phyloP scores from a whole-genome alignment of 2,888 invertebrate species.

The Ormyrus nitidulus region DNA sequence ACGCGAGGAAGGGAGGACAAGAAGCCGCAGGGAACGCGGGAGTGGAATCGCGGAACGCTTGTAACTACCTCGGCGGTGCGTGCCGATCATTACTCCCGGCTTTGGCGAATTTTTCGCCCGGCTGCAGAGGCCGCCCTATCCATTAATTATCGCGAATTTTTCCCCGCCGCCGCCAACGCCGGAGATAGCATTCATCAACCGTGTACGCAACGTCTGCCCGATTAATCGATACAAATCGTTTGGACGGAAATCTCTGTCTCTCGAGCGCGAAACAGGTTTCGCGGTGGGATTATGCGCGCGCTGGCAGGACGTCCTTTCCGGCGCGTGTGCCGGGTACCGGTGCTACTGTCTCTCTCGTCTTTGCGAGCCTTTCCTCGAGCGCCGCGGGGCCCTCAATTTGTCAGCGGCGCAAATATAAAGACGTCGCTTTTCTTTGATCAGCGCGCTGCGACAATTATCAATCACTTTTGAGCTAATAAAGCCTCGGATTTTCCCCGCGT shows the following conservation, averaged over 20 bases:
- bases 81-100: neutral
- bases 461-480: neutral
- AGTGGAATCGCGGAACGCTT: neutral
- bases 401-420: no score
- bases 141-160: no score
- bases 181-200: conserved; percentile 41
- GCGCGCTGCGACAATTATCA: neutral
- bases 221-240: conserved; percentile 39
- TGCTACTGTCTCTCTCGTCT: neutral
- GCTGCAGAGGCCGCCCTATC: no score
- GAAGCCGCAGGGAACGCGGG: neutral
- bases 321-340: conserved; percentile 3
- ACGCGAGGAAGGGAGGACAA: conserved; percentile 53
- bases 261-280: conserved; percentile 33
- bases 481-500: neutral
- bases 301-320: conserved; percentile 1
- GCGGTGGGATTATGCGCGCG: conserved; percentile 15
- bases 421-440: neutral
- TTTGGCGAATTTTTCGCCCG: no score
- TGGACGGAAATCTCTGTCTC: conserved; percentile 14
- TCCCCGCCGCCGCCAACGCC: conserved; percentile 10
- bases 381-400: no score
- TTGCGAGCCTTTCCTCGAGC: neutral
- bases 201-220: neutral
- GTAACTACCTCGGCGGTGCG: conserved; percentile 19